These are phyloP conservation scores for Rhagonycha fulva DNA, from an alignment of 2,888 invertebrate genomes.

Conservation along the genomic window DNA sequence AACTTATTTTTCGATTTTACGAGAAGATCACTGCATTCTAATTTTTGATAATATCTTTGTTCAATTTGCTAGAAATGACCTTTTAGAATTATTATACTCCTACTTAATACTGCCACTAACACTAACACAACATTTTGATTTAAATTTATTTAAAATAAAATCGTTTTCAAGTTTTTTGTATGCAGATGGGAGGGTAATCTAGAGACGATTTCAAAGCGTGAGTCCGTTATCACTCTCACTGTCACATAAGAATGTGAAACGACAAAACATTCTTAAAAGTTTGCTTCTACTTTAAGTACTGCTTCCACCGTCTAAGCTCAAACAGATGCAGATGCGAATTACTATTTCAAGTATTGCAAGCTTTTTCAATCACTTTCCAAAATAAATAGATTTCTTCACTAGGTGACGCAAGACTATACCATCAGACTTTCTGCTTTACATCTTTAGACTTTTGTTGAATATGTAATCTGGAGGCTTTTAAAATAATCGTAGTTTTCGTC, in stretches of 20 bases:
- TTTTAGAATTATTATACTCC: background rate
- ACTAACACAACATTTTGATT: background rate
- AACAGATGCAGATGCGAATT: conserved; percentile 48
- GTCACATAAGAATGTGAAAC: conserved; percentile 40
- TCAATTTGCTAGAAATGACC: background rate
- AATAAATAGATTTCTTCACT: conserved; percentile 40
- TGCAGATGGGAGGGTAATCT: conserved; percentile 49
- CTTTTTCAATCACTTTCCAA: conserved; percentile 46
- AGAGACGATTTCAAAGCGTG: conserved; percentile 51
- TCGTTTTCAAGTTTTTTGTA: conserved; percentile 34
- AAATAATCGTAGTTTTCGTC: background rate
- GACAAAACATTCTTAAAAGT: background rate
- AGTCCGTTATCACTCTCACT: conserved; percentile 49
- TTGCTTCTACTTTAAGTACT: conserved; percentile 15
- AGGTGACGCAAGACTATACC: conserved; percentile 34
- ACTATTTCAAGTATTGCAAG: conserved; percentile 42
- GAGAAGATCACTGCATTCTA: background rate
- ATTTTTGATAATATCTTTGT: background rate
- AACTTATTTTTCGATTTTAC: background rate
- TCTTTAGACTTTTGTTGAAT: conserved; percentile 1
- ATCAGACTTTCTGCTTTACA: conserved; percentile 25
- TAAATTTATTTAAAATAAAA: conserved; percentile 8
- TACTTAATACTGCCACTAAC: background rate
- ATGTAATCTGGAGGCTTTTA: background rate
- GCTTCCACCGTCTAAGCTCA: conserved; percentile 43